Conservation (phyloP, 1,140 invertebrate species). For the Streblospio benedicti region DNA sequence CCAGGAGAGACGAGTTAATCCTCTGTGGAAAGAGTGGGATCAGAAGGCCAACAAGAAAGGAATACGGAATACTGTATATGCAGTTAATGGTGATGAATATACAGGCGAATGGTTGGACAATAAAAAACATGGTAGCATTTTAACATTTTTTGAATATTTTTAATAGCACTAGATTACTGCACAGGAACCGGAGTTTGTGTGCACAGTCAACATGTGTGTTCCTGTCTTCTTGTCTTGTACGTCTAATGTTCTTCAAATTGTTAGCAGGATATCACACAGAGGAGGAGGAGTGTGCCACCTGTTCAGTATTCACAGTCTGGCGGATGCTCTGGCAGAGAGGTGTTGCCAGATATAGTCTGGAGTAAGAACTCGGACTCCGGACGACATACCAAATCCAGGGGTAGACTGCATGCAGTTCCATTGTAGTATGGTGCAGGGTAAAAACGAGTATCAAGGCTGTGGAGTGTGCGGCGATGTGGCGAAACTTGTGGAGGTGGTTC, state of each 20-base stretch:
- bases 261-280: no score
- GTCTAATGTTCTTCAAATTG: neutral
- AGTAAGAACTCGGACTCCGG: no score
- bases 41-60: constrained; percentile 45
- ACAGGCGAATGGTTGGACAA: constrained; percentile 49
- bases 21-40: constrained; percentile 47
- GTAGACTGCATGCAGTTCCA: no score
- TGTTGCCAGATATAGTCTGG: no score
- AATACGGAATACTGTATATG: constrained; percentile 45
- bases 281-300: no score
- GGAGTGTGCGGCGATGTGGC: no score
- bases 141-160: neutral
- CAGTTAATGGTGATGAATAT: constrained; percentile 45
- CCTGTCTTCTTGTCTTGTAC: neutral
- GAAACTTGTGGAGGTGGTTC: no score
- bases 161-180: neutral
- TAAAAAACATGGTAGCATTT: constrained; percentile 40
- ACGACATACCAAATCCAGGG: no score
- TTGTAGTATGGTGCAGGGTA: no score
- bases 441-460: no score
- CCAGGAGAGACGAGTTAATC: constrained; percentile 30
- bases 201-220: neutral
- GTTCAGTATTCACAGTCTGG: no score
- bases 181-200: neutral
- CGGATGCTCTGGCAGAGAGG: no score